phyloP scores from a whole-genome alignment of 37 sponge, comb jelly and placozoan genomes.

The Halichondria panicea region DNA sequence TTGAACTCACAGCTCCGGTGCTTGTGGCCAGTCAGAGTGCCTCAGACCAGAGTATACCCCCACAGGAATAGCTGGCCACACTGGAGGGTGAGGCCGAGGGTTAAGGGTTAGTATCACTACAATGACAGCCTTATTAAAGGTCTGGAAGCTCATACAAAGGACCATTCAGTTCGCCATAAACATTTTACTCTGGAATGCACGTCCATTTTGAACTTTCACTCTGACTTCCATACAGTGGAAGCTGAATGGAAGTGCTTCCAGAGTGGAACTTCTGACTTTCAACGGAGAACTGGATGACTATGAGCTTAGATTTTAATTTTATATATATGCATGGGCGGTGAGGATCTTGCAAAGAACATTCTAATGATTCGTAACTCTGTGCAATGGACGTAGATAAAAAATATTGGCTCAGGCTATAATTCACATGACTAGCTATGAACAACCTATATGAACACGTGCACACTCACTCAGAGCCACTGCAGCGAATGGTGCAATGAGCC shows the following conservation, averaged over 20 bases:
- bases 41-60: slow-evolving; percentile 1
- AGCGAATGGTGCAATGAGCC: slow-evolving; percentile 30
- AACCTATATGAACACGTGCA: background rate
- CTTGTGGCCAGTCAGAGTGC: background rate
- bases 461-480: slow-evolving; percentile 17
- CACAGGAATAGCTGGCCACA: slow-evolving; percentile 4
- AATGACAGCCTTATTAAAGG: background rate
- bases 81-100: background rate
- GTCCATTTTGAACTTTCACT: background rate
- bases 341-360: too few species aligned
- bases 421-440: background rate
- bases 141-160: too few species aligned
- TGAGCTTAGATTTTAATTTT: too few species aligned
- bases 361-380: too few species aligned
- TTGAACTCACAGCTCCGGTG: slow-evolving; percentile 3
- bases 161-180: background rate
- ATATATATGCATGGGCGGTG: too few species aligned
- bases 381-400: background rate
- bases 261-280: too few species aligned
- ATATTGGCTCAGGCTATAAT: background rate
- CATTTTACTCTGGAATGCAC: background rate
- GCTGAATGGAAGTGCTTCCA: too few species aligned
- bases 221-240: background rate
- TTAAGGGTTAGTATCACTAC: too few species aligned
- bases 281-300: too few species aligned